Conservation (phyloP, 2,888 invertebrate species). For the Bugulina stolonifera region DNA sequence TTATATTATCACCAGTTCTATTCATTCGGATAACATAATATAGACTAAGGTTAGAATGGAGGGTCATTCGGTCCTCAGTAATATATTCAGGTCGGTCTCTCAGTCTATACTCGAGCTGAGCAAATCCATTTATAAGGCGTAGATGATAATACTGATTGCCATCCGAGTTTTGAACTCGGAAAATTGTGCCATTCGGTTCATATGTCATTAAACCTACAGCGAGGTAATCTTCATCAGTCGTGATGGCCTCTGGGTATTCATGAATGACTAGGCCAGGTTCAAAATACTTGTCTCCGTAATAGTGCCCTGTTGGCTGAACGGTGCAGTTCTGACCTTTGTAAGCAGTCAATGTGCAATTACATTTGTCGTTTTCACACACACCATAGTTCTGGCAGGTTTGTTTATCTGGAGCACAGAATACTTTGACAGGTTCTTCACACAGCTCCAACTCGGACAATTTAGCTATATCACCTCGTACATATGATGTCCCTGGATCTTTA, state of each 20-base stretch:
- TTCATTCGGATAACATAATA: slow-evolving; percentile 22
- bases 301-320: slow-evolving; percentile 34
- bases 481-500: background rate
- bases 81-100: background rate
- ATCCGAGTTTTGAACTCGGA: slow-evolving; percentile 38
- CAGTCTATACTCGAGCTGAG: background rate
- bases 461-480: background rate
- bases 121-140: slow-evolving; percentile 37
- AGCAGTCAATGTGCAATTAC: slow-evolving; percentile 46
- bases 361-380: slow-evolving; percentile 35
- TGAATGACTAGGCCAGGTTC: slow-evolving; percentile 39
- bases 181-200: slow-evolving; percentile 41
- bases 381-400: slow-evolving; percentile 34
- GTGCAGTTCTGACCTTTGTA: slow-evolving; percentile 38
- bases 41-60: background rate
- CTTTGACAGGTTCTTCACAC: background rate
- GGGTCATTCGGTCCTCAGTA: background rate
- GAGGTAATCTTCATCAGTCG: slow-evolving; percentile 38
- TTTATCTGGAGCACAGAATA: background rate
- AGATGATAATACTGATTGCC: slow-evolving; percentile 40
- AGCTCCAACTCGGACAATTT: background rate
- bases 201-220: slow-evolving; percentile 51
- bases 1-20: background rate
- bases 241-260: slow-evolving; percentile 31
- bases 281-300: slow-evolving; percentile 34